phyloP scores from a whole-genome alignment of 2,888 invertebrate genomes.

The Eristalis pertinax region DNA sequence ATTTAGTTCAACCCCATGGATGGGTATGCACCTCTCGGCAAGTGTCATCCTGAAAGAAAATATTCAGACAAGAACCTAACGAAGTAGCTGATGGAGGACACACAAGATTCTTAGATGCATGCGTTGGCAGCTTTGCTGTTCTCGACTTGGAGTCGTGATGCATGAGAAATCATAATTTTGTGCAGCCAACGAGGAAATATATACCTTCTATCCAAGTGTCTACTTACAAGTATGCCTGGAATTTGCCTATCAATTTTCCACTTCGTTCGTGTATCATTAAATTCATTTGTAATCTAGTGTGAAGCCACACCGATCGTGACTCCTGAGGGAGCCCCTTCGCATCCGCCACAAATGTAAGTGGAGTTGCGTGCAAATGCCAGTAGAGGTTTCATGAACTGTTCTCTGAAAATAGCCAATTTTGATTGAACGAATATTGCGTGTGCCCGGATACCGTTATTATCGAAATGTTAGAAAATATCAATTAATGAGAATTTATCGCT shows the following conservation, averaged over 20 bases:
- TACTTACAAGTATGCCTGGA: conserved; percentile 2
- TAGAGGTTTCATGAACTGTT: neutral
- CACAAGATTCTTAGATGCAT: neutral
- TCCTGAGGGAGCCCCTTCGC: neutral
- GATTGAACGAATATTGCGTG: too few relatives aligned
- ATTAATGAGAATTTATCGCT: too few relatives aligned
- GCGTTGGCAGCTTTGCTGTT: neutral
- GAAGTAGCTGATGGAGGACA: neutral
- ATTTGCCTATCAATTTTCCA: conserved; percentile 44
- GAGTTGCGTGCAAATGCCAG: neutral
- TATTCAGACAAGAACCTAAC: neutral
- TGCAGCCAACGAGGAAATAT: conserved; percentile 11
- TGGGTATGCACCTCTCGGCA: neutral
- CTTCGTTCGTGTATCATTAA: conserved; percentile 42
- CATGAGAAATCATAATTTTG: conserved; percentile 36
- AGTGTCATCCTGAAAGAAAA: neutral
- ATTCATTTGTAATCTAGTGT: conserved; percentile 35
- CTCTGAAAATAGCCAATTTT: too few relatives aligned
- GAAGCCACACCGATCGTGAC: conserved; percentile 35
- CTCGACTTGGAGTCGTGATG: conserved; percentile 26
- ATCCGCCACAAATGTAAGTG: neutral
- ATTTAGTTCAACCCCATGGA: neutral
- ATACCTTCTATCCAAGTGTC: neutral
- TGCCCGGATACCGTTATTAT: too few relatives aligned
- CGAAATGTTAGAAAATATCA: too few relatives aligned